Conservation (phyloP, 2,888 invertebrate genomes). For the Opisthograptis luteolata region DNA sequence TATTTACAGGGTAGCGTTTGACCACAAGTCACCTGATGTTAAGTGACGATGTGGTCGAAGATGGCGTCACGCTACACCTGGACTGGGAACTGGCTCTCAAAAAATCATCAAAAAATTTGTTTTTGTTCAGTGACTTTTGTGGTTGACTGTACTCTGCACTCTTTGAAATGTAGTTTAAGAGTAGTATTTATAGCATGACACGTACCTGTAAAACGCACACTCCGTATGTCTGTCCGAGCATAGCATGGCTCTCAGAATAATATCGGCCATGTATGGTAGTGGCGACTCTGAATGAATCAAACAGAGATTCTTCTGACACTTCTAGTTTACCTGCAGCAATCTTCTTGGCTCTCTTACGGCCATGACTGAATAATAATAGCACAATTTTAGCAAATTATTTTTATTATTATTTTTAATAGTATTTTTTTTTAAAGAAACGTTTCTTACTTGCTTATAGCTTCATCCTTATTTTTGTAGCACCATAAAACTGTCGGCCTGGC, state of each 20-base stretch:
- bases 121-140: no score
- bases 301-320: slow-evolving; percentile 97
- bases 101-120: no score
- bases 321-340: slow-evolving; percentile 94
- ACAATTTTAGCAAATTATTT: slow-evolving; percentile 12
- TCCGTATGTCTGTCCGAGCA: slow-evolving; percentile 98
- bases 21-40: no score
- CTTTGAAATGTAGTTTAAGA: no score
- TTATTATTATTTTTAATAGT: neutral
- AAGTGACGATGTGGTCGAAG: no score
- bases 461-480: slow-evolving; percentile 98
- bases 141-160: no score
- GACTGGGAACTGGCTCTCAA: no score
- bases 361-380: slow-evolving; percentile 92
- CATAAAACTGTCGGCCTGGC: slow-evolving; percentile 97
- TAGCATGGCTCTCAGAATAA: slow-evolving; percentile 98
- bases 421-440: neutral
- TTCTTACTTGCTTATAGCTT: slow-evolving; percentile 92
- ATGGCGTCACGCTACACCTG: no score
- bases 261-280: slow-evolving; percentile 99
- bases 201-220: slow-evolving; percentile 95
- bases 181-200: neutral
- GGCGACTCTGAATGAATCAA: slow-evolving; percentile 97
- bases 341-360: slow-evolving; percentile 97
- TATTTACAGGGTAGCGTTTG: no score